A percentile compares a stretch with the other conserved stretches of the same genome.
Evolutionary conservation across 2,113 vertebrate genomes (phyloP).

Genomic region (Muntiacus reevesi): DNA sequence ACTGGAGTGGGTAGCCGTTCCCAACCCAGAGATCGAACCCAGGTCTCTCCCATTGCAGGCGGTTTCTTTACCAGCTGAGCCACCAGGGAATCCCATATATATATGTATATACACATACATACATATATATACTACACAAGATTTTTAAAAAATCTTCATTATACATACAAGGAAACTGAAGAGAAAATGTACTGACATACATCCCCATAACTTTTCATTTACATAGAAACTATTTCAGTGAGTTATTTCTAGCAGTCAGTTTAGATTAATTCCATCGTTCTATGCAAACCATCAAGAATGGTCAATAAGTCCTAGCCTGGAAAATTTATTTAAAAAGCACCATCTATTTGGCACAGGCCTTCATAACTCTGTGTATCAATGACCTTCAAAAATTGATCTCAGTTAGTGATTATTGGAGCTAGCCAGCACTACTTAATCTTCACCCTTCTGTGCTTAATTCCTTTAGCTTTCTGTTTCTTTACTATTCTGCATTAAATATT

Average conservation of each 20-base stretch:
- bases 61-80: background rate
- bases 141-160: background rate
- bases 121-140: background rate
- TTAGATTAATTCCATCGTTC: background rate
- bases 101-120: background rate
- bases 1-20: background rate
- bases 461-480: background rate
- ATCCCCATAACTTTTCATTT: background rate
- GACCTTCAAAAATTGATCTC: background rate
- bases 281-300: background rate
- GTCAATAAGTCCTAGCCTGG: background rate
- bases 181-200: background rate
- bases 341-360: background rate
- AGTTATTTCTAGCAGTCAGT: background rate
- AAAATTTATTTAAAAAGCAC: slow-evolving; percentile 7
- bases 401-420: background rate
- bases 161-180: background rate
- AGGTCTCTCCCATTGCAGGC: background rate
- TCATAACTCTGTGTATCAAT: background rate
- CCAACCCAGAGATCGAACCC: background rate
- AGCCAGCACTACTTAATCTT: background rate
- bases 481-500: background rate
- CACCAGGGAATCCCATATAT: background rate
- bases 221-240: background rate
- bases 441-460: background rate